Evolutionary conservation across 1,140 invertebrate species (phyloP).

Genomic region (Sitobion miscanthi): DNA sequence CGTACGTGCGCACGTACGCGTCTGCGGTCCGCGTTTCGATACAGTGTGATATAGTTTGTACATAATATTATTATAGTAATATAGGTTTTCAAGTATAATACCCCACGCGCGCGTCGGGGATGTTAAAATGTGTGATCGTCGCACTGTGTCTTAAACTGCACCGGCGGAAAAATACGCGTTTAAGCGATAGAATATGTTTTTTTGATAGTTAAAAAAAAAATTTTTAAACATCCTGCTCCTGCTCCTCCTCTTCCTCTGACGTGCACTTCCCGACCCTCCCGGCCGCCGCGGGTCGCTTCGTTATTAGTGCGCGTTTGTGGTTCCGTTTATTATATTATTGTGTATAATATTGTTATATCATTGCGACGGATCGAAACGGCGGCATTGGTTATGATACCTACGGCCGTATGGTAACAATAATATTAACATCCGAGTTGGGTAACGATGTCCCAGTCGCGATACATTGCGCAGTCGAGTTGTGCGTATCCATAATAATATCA

Average conservation of each 20-base stretch:
- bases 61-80: no score
- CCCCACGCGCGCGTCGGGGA: background rate
- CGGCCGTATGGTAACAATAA: background rate
- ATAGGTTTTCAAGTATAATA: background rate
- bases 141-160: background rate
- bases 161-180: background rate
- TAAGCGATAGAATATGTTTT: background rate
- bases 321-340: no score
- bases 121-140: background rate
- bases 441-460: background rate
- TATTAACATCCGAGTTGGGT: background rate
- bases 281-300: background rate
- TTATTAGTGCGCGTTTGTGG: background rate
- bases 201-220: background rate
- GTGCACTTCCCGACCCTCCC: no score
- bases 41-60: background rate
- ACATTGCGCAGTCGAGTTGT: background rate
- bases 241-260: no score
- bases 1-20: constrained; percentile 14
- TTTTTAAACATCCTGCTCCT: no score
- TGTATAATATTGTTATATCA: background rate
- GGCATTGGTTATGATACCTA: background rate
- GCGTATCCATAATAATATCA: background rate
- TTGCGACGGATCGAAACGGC: background rate
- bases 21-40: background rate